These are phyloP conservation scores for Neotoxoptera formosana DNA, from an alignment of 1,140 invertebrate genomes.

Conservation along the genomic window DNA sequence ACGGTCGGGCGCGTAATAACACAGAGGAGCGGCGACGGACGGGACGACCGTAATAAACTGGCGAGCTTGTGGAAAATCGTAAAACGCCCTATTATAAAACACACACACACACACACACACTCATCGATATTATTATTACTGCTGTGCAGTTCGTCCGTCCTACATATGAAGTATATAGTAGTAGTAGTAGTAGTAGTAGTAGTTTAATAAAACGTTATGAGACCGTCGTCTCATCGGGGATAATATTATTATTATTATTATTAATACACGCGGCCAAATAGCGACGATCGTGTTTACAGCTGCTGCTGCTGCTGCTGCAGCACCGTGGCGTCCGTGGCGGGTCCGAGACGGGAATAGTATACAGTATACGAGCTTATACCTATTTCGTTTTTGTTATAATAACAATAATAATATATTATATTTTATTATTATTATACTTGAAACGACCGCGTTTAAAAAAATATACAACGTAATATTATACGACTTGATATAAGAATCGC, in stretches of 20 bases:
- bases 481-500: not conserved
- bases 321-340: not conserved
- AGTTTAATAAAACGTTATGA: not conserved
- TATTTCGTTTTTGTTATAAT: not conserved
- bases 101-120: no score
- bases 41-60: constrained; percentile 5
- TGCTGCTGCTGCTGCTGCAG: not conserved
- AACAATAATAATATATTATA: constrained; percentile 4
- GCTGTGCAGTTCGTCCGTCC: not conserved
- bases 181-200: no score
- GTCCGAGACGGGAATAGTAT: not conserved
- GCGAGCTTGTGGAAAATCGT: not conserved
- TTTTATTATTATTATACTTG: not conserved
- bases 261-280: not conserved
- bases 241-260: not conserved
- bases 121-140: constrained; percentile 7
- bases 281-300: not conserved
- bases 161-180: no score
- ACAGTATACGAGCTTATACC: no score
- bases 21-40: not conserved
- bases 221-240: not conserved
- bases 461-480: not conserved
- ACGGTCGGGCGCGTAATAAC: not conserved
- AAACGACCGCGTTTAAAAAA: not conserved
- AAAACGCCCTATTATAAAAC: not conserved